phyloP scores from a whole-genome alignment of 2,113 vertebrate genomes.

The Sylvietta virens region DNA sequence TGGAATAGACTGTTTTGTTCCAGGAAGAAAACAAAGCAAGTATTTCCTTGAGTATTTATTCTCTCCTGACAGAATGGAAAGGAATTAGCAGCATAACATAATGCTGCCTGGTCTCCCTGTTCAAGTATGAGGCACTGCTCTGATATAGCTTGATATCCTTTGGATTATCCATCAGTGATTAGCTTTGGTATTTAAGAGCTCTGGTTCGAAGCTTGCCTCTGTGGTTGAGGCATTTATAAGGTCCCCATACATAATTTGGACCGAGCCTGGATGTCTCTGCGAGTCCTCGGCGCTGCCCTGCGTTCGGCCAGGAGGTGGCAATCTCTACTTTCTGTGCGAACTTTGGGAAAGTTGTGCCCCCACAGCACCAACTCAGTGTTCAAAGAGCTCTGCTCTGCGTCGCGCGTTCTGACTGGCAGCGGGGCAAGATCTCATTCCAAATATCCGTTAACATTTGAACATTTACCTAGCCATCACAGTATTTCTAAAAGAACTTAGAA shows the following conservation, averaged over 20 bases:
- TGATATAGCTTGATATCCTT: not conserved
- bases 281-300: not conserved
- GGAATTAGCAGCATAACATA: not conserved
- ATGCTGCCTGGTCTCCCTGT: not conserved
- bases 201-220: not conserved
- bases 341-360: not conserved
- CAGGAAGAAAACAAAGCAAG: not conserved
- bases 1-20: not conserved
- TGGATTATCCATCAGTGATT: not conserved
- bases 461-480: conserved; percentile 6
- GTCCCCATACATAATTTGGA: not conserved
- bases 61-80: not conserved
- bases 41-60: not conserved
- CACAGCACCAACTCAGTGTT: not conserved
- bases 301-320: conserved; percentile 56
- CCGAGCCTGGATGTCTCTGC: not conserved
- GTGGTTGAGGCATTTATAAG: not conserved
- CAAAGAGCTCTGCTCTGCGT: not conserved
- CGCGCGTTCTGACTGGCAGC: not conserved
- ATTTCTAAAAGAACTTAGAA: conserved; percentile 20
- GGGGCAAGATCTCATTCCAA: not conserved
- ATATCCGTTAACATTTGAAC: not conserved
- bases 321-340: conserved; percentile 30
- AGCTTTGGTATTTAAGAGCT: not conserved
- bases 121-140: not conserved